Base-by-base conservation (phyloP, 2,888 invertebrate species). In the Chaetogeoica ovagalla region DNA sequence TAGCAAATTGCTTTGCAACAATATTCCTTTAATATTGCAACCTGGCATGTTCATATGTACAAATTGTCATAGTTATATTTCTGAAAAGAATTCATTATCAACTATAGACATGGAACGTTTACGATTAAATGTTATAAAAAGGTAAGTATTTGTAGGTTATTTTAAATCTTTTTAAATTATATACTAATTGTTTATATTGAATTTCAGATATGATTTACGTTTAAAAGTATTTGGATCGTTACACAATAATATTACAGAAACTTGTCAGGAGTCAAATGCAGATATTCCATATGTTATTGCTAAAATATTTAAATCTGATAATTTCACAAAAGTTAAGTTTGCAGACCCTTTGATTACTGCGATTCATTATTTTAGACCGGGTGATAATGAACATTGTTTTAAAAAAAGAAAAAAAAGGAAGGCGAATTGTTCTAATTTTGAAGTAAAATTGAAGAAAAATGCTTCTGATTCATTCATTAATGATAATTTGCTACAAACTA, bases 21-120 rank as follows among this genome's bases (percentile, higher is more conserved):
- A 60, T 4, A 57, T 76, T 43, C 48, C 66, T 23, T 60, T 76
- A 59, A 9, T 2, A 15, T 60, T 76, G n/a, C 1, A 23, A 30
- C 30, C 68, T 2, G 59, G 59, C 13, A 76, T 76, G 75, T 76
- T 76, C 19, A 19, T 76, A 57, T 76, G 75, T 59, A 2, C 9
- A 15, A 68, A 5, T 57, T 76, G 75, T 68, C 59, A 59, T 21
- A 23, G 13, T 39, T 23, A 13, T 13, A 19, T 75, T 21, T 57
- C 39, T 37, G n/a, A 19, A 17, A 17, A 0, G 6, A 48, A 57
- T 37, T 19, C 52, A 30, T 66, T 66, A 0, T 60, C 72, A 6
- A 5, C 19, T 57, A 7, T 13, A 6, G 17, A 19, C 1, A 23
- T 75, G 48, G 23, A 11, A 23, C 1, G 0, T 57, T 19, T 66